Evolutionary conservation across 2,888 invertebrate species (phyloP).

Genomic region (Allolobophora icterica): DNA sequence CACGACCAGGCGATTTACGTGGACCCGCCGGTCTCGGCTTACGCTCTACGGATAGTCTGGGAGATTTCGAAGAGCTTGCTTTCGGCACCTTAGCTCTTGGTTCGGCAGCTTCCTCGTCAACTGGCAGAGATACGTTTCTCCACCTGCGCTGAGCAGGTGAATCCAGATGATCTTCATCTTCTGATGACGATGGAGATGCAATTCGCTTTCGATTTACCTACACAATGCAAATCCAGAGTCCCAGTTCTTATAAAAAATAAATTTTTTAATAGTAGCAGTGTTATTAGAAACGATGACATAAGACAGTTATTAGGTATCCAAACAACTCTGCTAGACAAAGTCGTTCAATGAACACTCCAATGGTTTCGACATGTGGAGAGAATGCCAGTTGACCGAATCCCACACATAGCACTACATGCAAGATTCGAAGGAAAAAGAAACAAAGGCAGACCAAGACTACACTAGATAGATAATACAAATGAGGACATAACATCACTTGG

Average conservation of each 20-base stretch:
- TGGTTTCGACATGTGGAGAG: no score
- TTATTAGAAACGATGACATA: no score
- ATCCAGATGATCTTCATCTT: background rate
- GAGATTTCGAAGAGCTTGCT: background rate
- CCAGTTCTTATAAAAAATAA: background rate
- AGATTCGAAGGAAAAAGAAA: no score
- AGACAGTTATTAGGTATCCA: no score
- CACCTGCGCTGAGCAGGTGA: background rate
- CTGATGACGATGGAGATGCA: background rate
- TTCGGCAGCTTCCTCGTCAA: slow-evolving; percentile 22
- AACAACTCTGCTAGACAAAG: no score
- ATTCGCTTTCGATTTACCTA: slow-evolving; percentile 9
- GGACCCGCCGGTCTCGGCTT: slow-evolving; percentile 12
- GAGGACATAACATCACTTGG: no score
- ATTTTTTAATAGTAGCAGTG: background rate
- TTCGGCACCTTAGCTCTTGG: background rate
- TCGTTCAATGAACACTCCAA: no score
- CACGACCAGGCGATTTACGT: background rate
- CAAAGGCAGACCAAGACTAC: no score
- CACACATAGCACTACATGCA: no score
- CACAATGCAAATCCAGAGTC: background rate
- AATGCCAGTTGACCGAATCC: no score
- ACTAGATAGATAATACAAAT: no score
- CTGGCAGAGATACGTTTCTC: background rate
- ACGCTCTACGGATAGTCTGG: background rate